A percentile compares a stretch with the other conserved stretches of the same genome.
Conservation (phyloP, 2,113 vertebrate species). For the Ptilonorhynchus violaceus region DNA sequence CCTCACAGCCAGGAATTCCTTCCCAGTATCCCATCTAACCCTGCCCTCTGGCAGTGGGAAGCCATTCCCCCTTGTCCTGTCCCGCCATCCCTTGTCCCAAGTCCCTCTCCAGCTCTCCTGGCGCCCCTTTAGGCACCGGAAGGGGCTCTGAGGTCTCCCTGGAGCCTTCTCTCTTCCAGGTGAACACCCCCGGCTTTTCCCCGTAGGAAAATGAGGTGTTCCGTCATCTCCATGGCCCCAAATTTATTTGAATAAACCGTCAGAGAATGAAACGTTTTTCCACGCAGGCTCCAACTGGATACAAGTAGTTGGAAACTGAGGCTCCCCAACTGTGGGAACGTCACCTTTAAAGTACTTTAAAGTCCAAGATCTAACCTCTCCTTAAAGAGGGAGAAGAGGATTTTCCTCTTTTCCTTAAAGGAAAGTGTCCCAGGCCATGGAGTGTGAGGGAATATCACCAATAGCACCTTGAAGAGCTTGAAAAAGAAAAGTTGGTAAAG, state of each 20-base stretch:
- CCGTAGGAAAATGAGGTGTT: fast-evolving
- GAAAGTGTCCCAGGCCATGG: fast-evolving
- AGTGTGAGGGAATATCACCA: neutral
- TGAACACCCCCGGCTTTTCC: neutral
- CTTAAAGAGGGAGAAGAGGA: neutral
- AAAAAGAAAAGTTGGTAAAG: neutral
- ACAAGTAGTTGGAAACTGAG: neutral
- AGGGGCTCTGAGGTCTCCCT: neutral
- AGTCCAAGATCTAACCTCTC: neutral
- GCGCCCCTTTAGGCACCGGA: fast-evolving
- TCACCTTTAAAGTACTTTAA: neutral
- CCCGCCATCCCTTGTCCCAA: neutral
- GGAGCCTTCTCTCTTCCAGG: neutral
- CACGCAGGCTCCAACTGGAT: neutral
- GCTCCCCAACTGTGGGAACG: fast-evolving
- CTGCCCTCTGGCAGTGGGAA: neutral
- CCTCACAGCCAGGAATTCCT: neutral
- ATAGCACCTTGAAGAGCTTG: neutral
- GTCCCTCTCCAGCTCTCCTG: neutral
- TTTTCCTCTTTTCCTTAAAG: neutral
- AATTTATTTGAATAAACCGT: neutral
- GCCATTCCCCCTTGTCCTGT: neutral
- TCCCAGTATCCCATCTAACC: fast-evolving
- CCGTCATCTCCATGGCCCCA: neutral
- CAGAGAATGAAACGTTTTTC: neutral